Percentiles rank a stretch among this genome's conserved stretches.
Evolutionary conservation across 2,797 vertebrate genomes (phyloP).

Genomic region (Sebastes baramenuke): DNA sequence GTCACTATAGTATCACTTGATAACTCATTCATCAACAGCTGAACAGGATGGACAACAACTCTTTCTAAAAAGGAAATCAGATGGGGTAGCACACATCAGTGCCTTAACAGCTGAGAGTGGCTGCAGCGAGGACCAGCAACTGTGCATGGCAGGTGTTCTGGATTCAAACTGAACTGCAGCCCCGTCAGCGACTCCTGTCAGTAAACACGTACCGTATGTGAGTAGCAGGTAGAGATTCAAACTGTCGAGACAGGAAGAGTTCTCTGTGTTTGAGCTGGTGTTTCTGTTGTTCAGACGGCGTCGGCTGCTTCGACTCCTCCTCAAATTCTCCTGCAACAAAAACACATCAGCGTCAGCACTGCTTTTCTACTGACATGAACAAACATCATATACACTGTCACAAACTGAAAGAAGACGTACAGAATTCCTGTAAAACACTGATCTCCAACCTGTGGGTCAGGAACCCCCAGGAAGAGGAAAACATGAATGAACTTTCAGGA

Average conservation of each 20-base stretch:
- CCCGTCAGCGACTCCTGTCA: not conserved
- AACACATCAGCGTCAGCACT: not conserved
- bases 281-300: slow-evolving; percentile 89
- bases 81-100: not conserved
- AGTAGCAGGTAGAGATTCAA: slow-evolving; percentile 93
- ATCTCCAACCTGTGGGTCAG: not conserved
- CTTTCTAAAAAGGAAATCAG: not conserved
- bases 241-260: slow-evolving; percentile 93
- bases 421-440: not conserved
- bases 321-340: slow-evolving; percentile 89
- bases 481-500: not conserved
- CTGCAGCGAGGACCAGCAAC: not conserved
- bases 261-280: slow-evolving; percentile 96
- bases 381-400: not conserved
- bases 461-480: not conserved
- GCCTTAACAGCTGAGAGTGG: not conserved
- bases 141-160: not conserved
- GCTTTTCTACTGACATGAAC: not conserved
- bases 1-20: not conserved
- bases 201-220: slow-evolving; percentile 88
- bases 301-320: slow-evolving; percentile 95
- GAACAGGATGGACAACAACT: not conserved
- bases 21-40: not conserved
- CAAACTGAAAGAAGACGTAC: not conserved
- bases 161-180: not conserved